Conservation (phyloP, 2,888 invertebrate species). For the Mactromeris polynyma region DNA sequence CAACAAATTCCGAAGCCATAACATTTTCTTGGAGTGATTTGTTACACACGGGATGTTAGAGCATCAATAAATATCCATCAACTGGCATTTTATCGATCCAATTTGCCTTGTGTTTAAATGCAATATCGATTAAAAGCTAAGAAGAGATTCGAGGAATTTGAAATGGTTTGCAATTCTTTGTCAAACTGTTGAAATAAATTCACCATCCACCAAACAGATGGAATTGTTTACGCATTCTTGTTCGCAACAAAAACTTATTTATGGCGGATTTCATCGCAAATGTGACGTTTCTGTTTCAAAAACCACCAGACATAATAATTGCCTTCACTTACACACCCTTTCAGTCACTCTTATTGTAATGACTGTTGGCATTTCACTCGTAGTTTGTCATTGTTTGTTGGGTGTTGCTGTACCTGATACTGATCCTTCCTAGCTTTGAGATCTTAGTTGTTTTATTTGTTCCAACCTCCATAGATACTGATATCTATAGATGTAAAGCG, state of each 20-base stretch:
- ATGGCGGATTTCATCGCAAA: not conserved
- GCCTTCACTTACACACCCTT: not conserved
- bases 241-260: not conserved
- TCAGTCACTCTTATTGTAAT: not conserved
- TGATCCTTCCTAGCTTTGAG: too few species aligned
- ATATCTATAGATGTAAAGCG: too few species aligned
- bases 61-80: not conserved
- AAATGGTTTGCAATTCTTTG: not conserved
- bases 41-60: not conserved
- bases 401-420: too few species aligned
- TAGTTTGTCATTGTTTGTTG: not conserved
- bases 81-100: not conserved
- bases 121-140: not conserved
- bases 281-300: not conserved
- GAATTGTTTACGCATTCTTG: not conserved
- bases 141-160: not conserved
- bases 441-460: too few species aligned
- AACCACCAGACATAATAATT: not conserved
- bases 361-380: not conserved
- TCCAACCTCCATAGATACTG: too few species aligned
- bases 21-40: not conserved
- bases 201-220: not conserved
- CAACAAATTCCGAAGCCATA: not conserved
- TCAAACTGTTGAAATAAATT: too few species aligned
- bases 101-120: not conserved